Evolutionary conservation across 2,888 invertebrate genomes (phyloP).

Genomic region (Polymixis flavicincta): DNA sequence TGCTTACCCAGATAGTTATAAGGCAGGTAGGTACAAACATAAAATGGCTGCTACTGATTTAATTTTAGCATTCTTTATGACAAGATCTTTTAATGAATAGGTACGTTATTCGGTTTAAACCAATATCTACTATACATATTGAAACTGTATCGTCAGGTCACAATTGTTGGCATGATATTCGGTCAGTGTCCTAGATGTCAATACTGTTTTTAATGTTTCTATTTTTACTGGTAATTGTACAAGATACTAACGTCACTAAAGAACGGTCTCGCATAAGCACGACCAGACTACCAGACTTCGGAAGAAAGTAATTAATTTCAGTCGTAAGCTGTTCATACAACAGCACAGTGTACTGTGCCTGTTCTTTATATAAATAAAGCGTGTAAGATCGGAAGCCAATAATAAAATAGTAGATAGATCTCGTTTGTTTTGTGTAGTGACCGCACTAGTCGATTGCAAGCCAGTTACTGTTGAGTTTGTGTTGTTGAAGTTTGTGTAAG

Average conservation of each 20-base stretch:
- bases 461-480: slow-evolving; percentile 43
- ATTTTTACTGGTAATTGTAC: slow-evolving; percentile 89
- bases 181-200: slow-evolving; percentile 87
- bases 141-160: slow-evolving; percentile 66
- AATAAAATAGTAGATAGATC: slow-evolving; percentile 72
- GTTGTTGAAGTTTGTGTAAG: slow-evolving; percentile 53
- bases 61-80: slow-evolving; percentile 12
- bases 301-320: slow-evolving; percentile 86
- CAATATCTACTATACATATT: slow-evolving; percentile 44
- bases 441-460: slow-evolving; percentile 64
- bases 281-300: slow-evolving; percentile 76
- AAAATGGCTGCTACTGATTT: neutral
- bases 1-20: neutral
- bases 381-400: slow-evolving; percentile 76
- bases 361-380: slow-evolving; percentile 79
- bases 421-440: slow-evolving; percentile 73
- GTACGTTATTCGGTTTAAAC: neutral
- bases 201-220: slow-evolving; percentile 84
- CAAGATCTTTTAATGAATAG: neutral
- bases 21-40: neutral
- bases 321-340: slow-evolving; percentile 81
- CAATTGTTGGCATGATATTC: slow-evolving; percentile 85
- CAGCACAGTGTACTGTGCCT: slow-evolving; percentile 80
- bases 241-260: slow-evolving; percentile 83
- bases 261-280: slow-evolving; percentile 71